phyloP scores from a whole-genome alignment of 2,888 invertebrate species.

The Allacma fusca region DNA sequence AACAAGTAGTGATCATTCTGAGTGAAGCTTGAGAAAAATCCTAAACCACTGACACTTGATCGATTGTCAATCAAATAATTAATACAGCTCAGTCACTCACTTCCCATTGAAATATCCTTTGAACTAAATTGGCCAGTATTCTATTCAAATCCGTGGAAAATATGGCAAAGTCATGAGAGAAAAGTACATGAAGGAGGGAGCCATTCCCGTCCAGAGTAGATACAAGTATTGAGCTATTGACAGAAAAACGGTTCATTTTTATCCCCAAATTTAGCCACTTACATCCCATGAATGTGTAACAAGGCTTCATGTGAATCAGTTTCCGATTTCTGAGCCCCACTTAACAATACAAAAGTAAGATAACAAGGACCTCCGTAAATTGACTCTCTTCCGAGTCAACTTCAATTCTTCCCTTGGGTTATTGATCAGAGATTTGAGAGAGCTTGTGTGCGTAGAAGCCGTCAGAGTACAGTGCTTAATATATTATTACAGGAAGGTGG shows the following conservation, averaged over 20 bases:
- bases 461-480: no score
- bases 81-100: constrained; percentile 16
- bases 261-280: neutral
- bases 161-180: constrained; percentile 6
- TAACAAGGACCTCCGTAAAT: no score
- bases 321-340: neutral
- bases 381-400: no score
- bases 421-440: no score
- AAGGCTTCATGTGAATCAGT: neutral
- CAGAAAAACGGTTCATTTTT: neutral
- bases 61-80: constrained; percentile 13
- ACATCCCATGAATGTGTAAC: neutral
- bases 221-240: neutral
- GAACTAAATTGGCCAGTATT: neutral
- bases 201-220: neutral
- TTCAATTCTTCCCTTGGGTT: no score
- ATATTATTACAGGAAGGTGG: no score
- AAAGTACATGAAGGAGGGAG: neutral
- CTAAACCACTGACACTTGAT: neutral
- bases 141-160: constrained; percentile 1
- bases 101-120: neutral
- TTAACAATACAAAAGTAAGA: no score
- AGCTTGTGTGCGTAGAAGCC: no score
- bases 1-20: neutral
- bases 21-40: neutral